phyloP scores from a whole-genome alignment of 1,140 invertebrate species.

The Oreohelix idahoensis region DNA sequence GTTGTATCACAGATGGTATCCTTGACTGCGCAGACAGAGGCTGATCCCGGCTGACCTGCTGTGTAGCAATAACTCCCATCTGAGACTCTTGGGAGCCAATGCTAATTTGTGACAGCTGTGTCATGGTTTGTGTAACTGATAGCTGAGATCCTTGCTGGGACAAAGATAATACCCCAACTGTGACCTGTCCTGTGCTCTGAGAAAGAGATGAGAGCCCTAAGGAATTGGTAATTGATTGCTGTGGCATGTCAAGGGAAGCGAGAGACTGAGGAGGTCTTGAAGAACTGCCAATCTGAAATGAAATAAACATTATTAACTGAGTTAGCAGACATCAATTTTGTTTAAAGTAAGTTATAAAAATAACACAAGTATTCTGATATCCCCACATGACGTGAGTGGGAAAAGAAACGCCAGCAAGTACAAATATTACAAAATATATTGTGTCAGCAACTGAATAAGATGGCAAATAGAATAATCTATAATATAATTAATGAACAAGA shows the following conservation, averaged over 20 bases:
- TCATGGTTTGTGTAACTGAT: conserved; percentile 19
- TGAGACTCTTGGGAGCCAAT: background rate
- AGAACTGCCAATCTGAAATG: conserved; percentile 53
- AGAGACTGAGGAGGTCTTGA: conserved; percentile 34
- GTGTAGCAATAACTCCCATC: background rate
- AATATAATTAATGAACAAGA: no score
- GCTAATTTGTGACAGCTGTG: conserved; percentile 26
- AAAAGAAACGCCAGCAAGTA: no score
- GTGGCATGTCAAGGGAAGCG: conserved; percentile 18
- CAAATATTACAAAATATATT: no score
- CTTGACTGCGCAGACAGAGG: conserved; percentile 42
- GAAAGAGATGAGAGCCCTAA: conserved; percentile 21
- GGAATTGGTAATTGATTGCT: conserved; percentile 20
- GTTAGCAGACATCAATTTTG: no score
- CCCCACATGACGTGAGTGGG: no score
- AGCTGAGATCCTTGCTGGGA: background rate
- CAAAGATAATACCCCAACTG: background rate
- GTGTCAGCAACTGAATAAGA: no score
- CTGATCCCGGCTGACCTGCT: conserved; percentile 16
- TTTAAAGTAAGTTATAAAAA: no score
- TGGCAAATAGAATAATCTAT: no score
- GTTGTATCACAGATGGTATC: conserved; percentile 38
- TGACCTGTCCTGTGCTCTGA: conserved; percentile 20
- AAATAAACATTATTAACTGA: background rate
- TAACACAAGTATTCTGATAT: no score